A percentile compares a stretch with the other conserved stretches of the same genome.
Evolutionary conservation across 2,797 vertebrate genomes (phyloP).

Genomic region (Pachyuromys duprasi): DNA sequence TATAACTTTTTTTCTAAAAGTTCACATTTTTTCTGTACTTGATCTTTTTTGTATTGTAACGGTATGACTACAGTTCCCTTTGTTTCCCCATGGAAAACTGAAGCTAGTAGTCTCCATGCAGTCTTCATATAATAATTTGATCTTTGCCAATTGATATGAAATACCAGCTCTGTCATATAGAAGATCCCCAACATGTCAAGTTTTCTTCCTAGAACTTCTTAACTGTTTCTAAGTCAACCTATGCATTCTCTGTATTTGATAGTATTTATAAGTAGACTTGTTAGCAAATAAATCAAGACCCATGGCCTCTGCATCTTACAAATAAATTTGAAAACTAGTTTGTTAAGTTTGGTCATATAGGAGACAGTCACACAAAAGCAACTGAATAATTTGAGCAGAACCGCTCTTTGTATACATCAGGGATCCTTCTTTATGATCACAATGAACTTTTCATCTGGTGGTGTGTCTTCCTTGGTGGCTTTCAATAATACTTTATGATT

Average conservation of each 20-base stretch:
- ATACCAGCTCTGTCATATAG: neutral
- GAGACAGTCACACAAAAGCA: neutral
- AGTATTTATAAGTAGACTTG: neutral
- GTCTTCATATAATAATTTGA: neutral
- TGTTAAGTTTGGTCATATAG: neutral
- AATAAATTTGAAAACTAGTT: constrained; percentile 5
- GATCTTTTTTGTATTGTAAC: neutral
- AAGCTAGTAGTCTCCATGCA: neutral
- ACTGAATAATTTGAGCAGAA: neutral
- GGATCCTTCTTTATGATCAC: neutral
- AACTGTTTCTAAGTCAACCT: neutral
- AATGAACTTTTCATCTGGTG: neutral
- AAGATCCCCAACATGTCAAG: neutral
- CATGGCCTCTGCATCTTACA: neutral
- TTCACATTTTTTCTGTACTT: neutral
- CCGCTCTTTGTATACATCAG: neutral
- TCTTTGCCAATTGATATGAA: neutral
- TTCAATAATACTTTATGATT: neutral
- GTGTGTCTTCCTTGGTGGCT: neutral
- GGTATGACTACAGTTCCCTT: neutral
- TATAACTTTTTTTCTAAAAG: neutral
- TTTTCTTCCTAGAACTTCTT: neutral
- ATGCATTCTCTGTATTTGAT: neutral
- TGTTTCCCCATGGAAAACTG: constrained; percentile 4
- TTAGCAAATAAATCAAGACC: neutral